Evolutionary conservation across 2,888 invertebrate genomes (phyloP).

Genomic region (Acanthacorydalis orientalis): DNA sequence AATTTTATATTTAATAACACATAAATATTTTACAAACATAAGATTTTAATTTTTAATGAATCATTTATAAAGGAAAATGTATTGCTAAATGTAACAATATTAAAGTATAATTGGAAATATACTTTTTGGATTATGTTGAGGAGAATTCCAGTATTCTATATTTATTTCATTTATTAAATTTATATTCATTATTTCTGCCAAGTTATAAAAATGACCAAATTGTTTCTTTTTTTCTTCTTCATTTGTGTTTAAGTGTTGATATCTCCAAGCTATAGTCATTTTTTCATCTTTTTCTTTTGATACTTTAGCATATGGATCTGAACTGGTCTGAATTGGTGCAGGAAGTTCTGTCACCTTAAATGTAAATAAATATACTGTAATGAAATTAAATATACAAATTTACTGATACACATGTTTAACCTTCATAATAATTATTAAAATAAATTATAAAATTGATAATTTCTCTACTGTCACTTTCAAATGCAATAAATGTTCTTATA

Average conservation of each 20-base stretch:
- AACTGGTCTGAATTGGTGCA: constrained; percentile 32
- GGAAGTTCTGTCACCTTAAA: constrained; percentile 42
- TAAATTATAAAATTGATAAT: too few relatives aligned
- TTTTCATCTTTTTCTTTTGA: constrained; percentile 28
- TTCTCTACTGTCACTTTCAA: too few relatives aligned
- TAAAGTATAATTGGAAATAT: background rate
- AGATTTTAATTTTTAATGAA: too few relatives aligned
- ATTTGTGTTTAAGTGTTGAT: constrained; percentile 51
- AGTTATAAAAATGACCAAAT: constrained; percentile 70
- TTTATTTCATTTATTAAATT: constrained; percentile 37
- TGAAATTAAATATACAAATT: too few relatives aligned
- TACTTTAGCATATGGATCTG: constrained; percentile 13
- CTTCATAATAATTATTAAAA: too few relatives aligned
- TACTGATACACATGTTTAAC: background rate
- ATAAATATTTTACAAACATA: too few relatives aligned
- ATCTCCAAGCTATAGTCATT: constrained; percentile 84
- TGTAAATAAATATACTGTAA: constrained; percentile 1
- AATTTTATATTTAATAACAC: too few relatives aligned
- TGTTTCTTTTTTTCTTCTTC: constrained; percentile 30
- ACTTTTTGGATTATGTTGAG: constrained; percentile 1
- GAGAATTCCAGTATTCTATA: constrained; percentile 36
- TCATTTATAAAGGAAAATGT: too few relatives aligned
- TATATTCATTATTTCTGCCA: constrained; percentile 52
- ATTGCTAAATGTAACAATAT: too few relatives aligned
- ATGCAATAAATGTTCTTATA: too few relatives aligned